phyloP scores from a whole-genome alignment of 92 coral and sea anemone genomes.

The Parazoanthus darwini region DNA sequence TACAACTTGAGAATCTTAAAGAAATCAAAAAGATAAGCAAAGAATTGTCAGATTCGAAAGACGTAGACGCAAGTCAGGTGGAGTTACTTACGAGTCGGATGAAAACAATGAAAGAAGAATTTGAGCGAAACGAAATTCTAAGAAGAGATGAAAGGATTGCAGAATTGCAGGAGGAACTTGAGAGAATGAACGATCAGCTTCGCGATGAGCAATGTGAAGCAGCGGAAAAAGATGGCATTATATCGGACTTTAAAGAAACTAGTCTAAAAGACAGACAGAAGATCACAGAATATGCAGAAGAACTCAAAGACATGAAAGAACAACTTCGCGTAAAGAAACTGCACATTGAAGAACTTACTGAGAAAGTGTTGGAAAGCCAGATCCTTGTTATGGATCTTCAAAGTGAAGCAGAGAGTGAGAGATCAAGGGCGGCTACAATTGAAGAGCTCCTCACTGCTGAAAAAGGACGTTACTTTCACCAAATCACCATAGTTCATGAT shows the following conservation, averaged over 20 bases:
- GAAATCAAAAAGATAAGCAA: constrained; percentile 61
- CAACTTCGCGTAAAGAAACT: constrained; percentile 59
- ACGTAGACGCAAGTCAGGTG: constrained; percentile 18
- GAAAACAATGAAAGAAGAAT: constrained; percentile 63
- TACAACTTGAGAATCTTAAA: constrained; percentile 60
- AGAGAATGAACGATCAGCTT: constrained; percentile 63
- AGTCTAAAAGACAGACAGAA: constrained; percentile 58
- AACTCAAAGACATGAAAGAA: constrained; percentile 50
- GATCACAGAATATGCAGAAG: constrained; percentile 55
- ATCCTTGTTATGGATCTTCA: constrained; percentile 75
- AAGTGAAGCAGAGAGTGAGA: constrained; percentile 75
- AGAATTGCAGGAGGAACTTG: constrained; percentile 55
- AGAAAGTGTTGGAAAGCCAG: constrained; percentile 76
- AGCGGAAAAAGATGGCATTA: constrained; percentile 64
- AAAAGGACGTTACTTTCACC: constrained; percentile 62
- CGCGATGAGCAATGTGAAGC: constrained; percentile 63
- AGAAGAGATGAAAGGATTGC: constrained; percentile 59
- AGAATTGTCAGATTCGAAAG: constrained; percentile 49
- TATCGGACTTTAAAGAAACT: constrained; percentile 68
- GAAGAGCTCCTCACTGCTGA: constrained; percentile 76
- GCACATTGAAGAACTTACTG: constrained; percentile 74
- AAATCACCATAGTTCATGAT: constrained; percentile 66
- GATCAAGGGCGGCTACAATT: constrained; percentile 72
- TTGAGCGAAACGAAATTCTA: constrained; percentile 52
- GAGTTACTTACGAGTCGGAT: constrained; percentile 51